Evolutionary conservation across 1,140 invertebrate species (phyloP).

Genomic region (Lasioglossum baleicum): DNA sequence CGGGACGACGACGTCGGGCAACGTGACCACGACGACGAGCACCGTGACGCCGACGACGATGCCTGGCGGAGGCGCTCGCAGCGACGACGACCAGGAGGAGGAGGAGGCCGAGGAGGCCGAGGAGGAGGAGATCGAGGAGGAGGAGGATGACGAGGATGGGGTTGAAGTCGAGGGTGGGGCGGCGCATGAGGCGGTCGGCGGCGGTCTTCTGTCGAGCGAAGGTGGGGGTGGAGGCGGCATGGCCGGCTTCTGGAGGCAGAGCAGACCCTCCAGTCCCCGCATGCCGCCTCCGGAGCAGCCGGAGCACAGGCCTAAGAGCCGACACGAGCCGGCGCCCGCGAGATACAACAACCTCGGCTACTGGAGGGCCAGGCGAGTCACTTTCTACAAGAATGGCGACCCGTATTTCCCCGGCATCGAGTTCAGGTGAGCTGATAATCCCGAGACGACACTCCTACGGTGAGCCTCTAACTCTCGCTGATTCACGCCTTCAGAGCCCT

Average conservation of each 20-base stretch:
- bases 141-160: conserved; percentile 52
- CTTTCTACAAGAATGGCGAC: conserved; percentile 96
- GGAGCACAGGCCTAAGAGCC: conserved; percentile 79
- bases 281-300: conserved; percentile 80
- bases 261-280: conserved; percentile 80
- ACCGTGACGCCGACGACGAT: conserved; percentile 43
- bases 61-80: conserved; percentile 57
- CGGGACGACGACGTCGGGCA: conserved; percentile 59
- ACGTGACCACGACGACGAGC: conserved; percentile 55
- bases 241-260: conserved; percentile 82
- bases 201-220: conserved; percentile 79
- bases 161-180: conserved; percentile 64
- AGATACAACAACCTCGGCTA: conserved; percentile 90
- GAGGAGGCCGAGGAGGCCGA: conserved; percentile 64
- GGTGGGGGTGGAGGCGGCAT: conserved; percentile 78
- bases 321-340: conserved; percentile 79
- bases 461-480: background rate
- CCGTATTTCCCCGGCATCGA: conserved; percentile 94
- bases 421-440: conserved; percentile 81
- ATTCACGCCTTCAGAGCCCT: too few relatives aligned
- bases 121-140: conserved; percentile 49
- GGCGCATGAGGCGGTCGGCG: conserved; percentile 76
- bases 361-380: conserved; percentile 91
- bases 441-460: background rate
- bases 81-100: conserved; percentile 62